Percentiles rank a stretch among this genome's conserved stretches.
Conservation (phyloP, 2,797 vertebrate species). For the Lithobates sylvaticus region DNA sequence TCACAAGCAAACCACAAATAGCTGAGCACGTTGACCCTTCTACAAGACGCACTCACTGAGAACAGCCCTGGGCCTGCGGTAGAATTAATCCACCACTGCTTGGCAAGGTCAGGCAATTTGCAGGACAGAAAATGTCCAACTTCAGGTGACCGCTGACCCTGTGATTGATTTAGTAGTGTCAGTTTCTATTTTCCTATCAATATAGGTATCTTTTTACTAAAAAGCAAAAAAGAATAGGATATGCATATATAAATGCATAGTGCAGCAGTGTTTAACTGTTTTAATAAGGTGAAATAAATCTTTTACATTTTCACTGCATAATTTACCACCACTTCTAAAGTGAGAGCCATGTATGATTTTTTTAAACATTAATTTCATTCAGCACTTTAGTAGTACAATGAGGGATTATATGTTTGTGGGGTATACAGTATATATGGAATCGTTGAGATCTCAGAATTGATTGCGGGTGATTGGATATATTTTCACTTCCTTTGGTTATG, state of each 20-base stretch:
- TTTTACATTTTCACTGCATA: conserved; percentile 42
- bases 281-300: not conserved
- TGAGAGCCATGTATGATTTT: not conserved
- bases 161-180: not conserved
- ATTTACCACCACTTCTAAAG: not conserved
- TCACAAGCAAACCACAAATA: not conserved
- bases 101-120: too few relatives aligned
- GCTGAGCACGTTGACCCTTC: not conserved
- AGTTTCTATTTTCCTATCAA: too few relatives aligned
- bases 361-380: not conserved
- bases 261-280: not conserved
- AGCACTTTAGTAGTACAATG: not conserved
- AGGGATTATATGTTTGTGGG: too few relatives aligned
- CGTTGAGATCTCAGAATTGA: too few relatives aligned
- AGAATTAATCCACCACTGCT: too few relatives aligned
- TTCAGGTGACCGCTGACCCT: not conserved
- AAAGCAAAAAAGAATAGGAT: not conserved
- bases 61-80: not conserved
- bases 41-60: not conserved
- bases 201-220: too few relatives aligned
- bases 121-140: not conserved
- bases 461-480: not conserved
- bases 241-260: not conserved
- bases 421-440: not conserved
- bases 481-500: not conserved